Base-by-base conservation (phyloP, 2,888 invertebrate genomes). In the Teleiodes luculella region DNA sequence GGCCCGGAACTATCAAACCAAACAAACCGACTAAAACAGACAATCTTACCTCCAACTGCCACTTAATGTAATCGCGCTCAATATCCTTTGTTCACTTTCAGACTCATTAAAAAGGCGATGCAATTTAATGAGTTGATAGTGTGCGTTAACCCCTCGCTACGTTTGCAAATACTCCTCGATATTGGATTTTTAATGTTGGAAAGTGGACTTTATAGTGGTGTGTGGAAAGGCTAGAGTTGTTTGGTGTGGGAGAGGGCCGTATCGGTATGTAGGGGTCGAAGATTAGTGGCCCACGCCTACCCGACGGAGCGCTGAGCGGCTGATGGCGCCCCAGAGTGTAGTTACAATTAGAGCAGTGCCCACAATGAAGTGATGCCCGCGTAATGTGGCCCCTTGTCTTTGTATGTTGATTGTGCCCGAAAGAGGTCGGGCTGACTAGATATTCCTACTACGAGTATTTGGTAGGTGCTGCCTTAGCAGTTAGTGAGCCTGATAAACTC, bases 71-170 rank as follows among this genome's bases (percentile, higher is more conserved):
- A 88, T 87, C 88, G 88, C 74, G 80, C 76, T 78, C 86, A 79
- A 88, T 87, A 89, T 86, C 88, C 88, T 89, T 89, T 89, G 88
- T 89, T 89, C 86, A 87, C 86, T 88, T 87, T 88, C 89, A 87
- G 89, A 88, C 87, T 89, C 89, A 89, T 89, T 89, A 89, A 89
- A 89, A 89, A 88, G 83, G 86, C 87, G 88, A 89, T 89, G 89
- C 89, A 89, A 89, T 89, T 89, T 89, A 89, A 89, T 88, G 87
- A 88, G 83, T 86, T 86, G 89, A 87, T 89, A 88, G 89, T 89
- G 89, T 88, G 87, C 84, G 89, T 88, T 86, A 81, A 85, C 86
- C 87, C 87, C 86, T 82, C 83, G 84, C 86, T 80, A 80, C 83
- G 86, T 87, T 86, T 81, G 85, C 87, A 84, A 86, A 87, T 86